Evolutionary conservation across 2,797 vertebrate genomes (phyloP).

Genomic region (Microctenopoma lineatum): DNA sequence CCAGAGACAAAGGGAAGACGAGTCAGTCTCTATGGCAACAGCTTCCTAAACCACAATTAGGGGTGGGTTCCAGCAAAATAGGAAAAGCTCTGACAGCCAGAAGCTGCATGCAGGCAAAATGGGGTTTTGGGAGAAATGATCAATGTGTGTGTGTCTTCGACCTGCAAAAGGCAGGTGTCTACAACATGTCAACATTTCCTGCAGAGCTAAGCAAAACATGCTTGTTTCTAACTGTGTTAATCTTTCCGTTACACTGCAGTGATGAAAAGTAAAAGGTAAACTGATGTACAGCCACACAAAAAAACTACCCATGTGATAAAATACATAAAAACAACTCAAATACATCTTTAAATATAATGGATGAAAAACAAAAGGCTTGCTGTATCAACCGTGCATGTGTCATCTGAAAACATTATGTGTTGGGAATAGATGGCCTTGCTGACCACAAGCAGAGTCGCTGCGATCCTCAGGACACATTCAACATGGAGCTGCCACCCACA

Average conservation of each 20-base stretch:
- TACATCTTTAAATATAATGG: neutral
- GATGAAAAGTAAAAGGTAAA: too few species aligned
- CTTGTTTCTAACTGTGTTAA: neutral
- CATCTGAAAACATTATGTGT: conserved; percentile 8
- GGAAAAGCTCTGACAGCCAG: conserved; percentile 9
- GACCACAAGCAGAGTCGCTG: conserved; percentile 37
- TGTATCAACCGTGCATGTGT: neutral
- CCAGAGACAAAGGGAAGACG: conserved; percentile 18
- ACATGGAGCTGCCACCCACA: conserved; percentile 68
- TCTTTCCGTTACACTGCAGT: too few species aligned
- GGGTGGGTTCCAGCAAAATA: conserved; percentile 35
- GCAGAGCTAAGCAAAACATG: neutral
- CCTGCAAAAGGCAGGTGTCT: conserved; percentile 9
- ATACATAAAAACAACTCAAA: too few species aligned
- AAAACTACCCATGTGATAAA: too few species aligned
- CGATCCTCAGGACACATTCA: conserved; percentile 64
- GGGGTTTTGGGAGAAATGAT: conserved; percentile 14
- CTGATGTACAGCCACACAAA: too few species aligned
- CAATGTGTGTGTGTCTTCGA: neutral
- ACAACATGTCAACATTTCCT: conserved; percentile 2
- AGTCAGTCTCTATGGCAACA: conserved; percentile 62
- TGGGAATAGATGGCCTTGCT: conserved; percentile 18
- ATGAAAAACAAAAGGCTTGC: neutral
- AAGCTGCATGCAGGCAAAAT: conserved; percentile 5
- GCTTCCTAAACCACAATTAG: conserved; percentile 21